These are phyloP conservation scores for Abramis brama DNA, from an alignment of 2,113 vertebrate genomes.

Conservation along the genomic window DNA sequence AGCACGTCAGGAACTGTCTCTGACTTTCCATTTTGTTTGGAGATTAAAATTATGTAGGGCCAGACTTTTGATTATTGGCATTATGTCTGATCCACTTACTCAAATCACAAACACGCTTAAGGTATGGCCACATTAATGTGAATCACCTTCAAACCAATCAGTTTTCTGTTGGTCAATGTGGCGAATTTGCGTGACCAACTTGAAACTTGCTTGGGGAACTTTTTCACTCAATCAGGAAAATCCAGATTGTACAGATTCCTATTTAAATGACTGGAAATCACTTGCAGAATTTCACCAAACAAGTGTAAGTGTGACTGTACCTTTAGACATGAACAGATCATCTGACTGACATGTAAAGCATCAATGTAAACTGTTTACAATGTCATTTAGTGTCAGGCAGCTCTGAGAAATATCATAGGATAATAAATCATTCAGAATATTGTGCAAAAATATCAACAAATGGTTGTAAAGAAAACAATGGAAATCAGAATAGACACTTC, in stretches of 20 bases:
- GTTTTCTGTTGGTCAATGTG: neutral
- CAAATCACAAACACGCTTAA: neutral
- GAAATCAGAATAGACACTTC: neutral
- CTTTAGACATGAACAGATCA: neutral
- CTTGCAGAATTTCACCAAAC: neutral
- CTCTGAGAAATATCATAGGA: neutral
- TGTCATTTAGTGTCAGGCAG: neutral
- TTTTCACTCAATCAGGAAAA: too few species aligned
- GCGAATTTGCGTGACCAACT: neutral
- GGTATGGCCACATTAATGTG: too few species aligned
- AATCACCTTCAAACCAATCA: too few species aligned
- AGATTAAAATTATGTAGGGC: neutral
- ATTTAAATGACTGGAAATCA: neutral
- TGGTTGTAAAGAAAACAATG: neutral
- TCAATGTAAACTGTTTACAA: neutral
- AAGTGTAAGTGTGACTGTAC: neutral
- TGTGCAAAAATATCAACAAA: neutral
- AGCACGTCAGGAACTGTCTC: neutral
- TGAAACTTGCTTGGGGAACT: neutral
- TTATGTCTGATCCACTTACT: neutral
- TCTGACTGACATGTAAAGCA: neutral
- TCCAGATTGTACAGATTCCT: neutral
- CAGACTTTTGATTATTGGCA: neutral
- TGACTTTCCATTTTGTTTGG: slow-evolving; percentile 23
- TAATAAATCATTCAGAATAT: neutral